phyloP scores from a whole-genome alignment of 2,888 invertebrate species.

The Troides oblongomaculatus region DNA sequence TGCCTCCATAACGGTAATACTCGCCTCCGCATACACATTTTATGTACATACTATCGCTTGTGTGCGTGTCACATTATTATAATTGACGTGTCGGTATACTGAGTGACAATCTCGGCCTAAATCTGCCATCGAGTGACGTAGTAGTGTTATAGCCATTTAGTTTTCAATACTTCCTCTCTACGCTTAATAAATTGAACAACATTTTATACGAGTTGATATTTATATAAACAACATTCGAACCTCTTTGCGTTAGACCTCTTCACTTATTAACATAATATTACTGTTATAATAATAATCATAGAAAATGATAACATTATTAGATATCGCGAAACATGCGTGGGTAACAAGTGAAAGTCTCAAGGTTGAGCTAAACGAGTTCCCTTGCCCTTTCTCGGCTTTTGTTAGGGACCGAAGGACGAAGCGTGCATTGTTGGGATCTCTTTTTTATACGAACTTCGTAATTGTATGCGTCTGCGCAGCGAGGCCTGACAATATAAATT shows the following conservation, averaged over 20 bases:
- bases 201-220: neutral
- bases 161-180: constrained; percentile 1
- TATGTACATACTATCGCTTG: constrained; percentile 37
- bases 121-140: constrained; percentile 49
- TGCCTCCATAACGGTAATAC: constrained; percentile 78
- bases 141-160: constrained; percentile 38
- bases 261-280: neutral
- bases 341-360: constrained; percentile 77
- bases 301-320: constrained; percentile 28
- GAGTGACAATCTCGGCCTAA: constrained; percentile 67
- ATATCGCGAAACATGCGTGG: constrained; percentile 61
- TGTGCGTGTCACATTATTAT: constrained; percentile 54
- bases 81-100: constrained; percentile 59
- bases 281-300: neutral
- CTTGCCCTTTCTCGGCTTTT: constrained; percentile 79
- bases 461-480: constrained; percentile 74
- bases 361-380: constrained; percentile 74
- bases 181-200: neutral
- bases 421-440: constrained; percentile 67
- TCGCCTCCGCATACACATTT: constrained; percentile 68
- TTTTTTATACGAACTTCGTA: constrained; percentile 68
- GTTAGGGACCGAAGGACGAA: constrained; percentile 76
- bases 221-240: neutral
- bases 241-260: neutral
- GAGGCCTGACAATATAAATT: constrained; percentile 62